phyloP scores from a whole-genome alignment of 2,888 invertebrate species.

The Candidula unifasciata region DNA sequence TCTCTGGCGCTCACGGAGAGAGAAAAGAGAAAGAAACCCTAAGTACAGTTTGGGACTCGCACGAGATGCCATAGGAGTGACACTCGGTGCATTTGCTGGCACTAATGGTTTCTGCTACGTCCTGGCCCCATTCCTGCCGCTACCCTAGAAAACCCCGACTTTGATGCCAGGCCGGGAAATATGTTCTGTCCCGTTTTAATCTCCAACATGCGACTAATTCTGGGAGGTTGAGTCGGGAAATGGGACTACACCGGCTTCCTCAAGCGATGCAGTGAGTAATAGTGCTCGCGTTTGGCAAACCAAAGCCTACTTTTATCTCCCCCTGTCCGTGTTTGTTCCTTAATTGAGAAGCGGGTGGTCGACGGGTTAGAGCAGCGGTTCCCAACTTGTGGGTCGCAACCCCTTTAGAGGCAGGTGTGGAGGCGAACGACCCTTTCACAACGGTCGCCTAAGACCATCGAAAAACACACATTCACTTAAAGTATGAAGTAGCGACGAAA shows the following conservation, averaged over 20 bases:
- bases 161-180: background rate
- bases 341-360: too few relatives aligned
- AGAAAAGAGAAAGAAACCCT: background rate
- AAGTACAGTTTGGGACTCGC: background rate
- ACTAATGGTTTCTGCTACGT: background rate
- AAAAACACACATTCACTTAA: too few relatives aligned
- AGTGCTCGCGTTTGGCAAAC: too few relatives aligned
- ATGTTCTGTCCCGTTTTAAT: background rate
- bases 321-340: too few relatives aligned
- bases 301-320: too few relatives aligned
- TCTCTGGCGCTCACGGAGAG: background rate
- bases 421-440: too few relatives aligned
- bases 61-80: background rate
- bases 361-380: too few relatives aligned
- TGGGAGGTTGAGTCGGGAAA: background rate
- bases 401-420: too few relatives aligned
- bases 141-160: background rate
- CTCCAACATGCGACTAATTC: background rate
- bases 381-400: too few relatives aligned
- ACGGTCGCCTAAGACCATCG: too few relatives aligned
- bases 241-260: background rate
- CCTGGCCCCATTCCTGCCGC: background rate
- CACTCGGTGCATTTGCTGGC: constrained; percentile 9
- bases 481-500: too few relatives aligned
- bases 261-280: too few relatives aligned